Evolutionary conservation across 2,113 vertebrate species (phyloP).

Genomic region (Macroglossus sobrinus): DNA sequence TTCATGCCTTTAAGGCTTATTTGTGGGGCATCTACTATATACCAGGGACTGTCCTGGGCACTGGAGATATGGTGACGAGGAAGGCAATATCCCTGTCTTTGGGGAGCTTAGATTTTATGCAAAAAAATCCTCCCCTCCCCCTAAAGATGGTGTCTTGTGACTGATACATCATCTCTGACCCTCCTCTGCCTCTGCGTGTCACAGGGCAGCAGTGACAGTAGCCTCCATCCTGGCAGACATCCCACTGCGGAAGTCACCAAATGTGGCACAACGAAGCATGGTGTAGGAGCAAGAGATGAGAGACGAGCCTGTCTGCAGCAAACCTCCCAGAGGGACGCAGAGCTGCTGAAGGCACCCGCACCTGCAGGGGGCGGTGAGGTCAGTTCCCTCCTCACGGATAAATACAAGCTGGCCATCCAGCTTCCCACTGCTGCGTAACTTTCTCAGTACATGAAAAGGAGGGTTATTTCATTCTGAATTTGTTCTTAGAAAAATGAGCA

Average conservation of each 20-base stretch:
- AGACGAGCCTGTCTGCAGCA: background rate
- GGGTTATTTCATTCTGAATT: constrained; percentile 29
- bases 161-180: background rate
- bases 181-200: background rate
- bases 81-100: background rate
- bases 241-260: background rate
- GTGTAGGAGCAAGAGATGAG: background rate
- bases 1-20: background rate
- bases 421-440: background rate
- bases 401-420: background rate
- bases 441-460: background rate
- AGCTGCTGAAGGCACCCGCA: too few relatives aligned
- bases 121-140: too few relatives aligned
- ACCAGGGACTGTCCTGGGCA: background rate
- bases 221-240: background rate
- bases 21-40: background rate
- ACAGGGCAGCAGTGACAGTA: background rate
- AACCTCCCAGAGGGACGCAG: background rate
- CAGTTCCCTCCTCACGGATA: too few relatives aligned
- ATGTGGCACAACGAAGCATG: accelerated
- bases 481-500: constrained; percentile 53
- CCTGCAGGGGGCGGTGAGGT: too few relatives aligned
- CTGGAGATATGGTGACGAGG: background rate
- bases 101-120: background rate
- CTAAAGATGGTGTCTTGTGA: background rate